A percentile compares a stretch with the other conserved stretches of the same genome.
These are phyloP conservation scores for Odontophorus gujanensis DNA, from an alignment of 2,113 vertebrate species.

Conservation along the genomic window DNA sequence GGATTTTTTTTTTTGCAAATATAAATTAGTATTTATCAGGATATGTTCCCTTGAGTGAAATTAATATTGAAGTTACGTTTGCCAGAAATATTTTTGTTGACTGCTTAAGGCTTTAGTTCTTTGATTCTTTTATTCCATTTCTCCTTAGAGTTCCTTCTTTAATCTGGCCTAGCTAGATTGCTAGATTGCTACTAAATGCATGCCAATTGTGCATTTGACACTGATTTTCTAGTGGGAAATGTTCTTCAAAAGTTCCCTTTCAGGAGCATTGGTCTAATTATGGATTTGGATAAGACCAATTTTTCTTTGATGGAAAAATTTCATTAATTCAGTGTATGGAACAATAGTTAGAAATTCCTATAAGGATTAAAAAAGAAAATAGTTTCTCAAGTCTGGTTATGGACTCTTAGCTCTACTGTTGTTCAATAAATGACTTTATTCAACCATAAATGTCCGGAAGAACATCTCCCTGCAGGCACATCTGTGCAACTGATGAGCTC, in stretches of 20 bases:
- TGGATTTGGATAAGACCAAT: background rate
- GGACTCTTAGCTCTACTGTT: slow-evolving; percentile 22
- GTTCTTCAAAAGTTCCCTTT: background rate
- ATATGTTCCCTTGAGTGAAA: background rate
- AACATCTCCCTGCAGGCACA: slow-evolving; percentile 25
- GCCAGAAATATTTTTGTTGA: background rate
- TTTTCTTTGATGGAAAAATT: background rate
- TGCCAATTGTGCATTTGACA: background rate
- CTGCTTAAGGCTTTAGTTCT: background rate
- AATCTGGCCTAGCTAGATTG: background rate
- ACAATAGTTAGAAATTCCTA: background rate
- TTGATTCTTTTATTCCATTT: background rate
- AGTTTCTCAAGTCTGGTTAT: slow-evolving; percentile 22
- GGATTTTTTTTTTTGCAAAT: background rate
- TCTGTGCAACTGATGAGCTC: slow-evolving; percentile 17
- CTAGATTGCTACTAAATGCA: background rate
- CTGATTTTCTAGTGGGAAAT: background rate
- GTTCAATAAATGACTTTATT: slow-evolving; percentile 3
- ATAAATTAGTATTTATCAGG: background rate
- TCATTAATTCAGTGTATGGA: background rate
- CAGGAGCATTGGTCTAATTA: background rate
- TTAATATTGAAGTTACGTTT: background rate
- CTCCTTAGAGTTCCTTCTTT: background rate
- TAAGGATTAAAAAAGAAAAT: slow-evolving; percentile 41
- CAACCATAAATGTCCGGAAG: slow-evolving; percentile 47